These are phyloP conservation scores for Habropoda laboriosa DNA, from an alignment of 1,140 invertebrate genomes.

Conservation along the genomic window DNA sequence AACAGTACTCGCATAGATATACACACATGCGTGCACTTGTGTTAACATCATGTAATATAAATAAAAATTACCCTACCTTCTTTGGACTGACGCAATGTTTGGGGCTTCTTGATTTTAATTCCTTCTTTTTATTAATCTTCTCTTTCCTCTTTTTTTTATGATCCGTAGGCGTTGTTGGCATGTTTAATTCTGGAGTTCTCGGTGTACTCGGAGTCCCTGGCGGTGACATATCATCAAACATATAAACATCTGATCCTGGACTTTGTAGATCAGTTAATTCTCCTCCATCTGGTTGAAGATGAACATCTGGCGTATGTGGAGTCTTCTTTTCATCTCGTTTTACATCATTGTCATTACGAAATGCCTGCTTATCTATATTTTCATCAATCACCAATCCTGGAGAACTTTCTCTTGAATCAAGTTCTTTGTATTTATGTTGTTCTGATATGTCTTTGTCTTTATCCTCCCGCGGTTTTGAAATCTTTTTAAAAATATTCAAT, in stretches of 20 bases:
- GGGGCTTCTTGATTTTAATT: conserved; percentile 81
- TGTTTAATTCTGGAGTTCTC: conserved; percentile 83
- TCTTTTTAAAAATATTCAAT: conserved; percentile 93
- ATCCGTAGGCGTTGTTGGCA: conserved; percentile 68
- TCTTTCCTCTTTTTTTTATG: conserved; percentile 84
- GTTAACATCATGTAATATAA: background rate
- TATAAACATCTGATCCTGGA: conserved; percentile 72
- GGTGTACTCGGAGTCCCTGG: conserved; percentile 83
- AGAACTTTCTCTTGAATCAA: conserved; percentile 77
- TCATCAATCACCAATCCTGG: conserved; percentile 81
- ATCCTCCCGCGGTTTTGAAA: conserved; percentile 85
- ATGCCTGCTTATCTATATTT: conserved; percentile 59
- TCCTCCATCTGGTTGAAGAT: conserved; percentile 72
- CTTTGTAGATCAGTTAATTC: conserved; percentile 69
- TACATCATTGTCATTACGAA: conserved; percentile 62
- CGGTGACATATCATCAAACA: conserved; percentile 83
- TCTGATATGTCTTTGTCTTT: conserved; percentile 85
- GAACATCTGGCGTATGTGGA: conserved; percentile 77
- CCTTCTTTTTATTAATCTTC: conserved; percentile 85
- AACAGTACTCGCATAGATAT: conserved; percentile 7
- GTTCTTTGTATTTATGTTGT: conserved; percentile 81
- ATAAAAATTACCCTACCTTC: conserved; percentile 69
- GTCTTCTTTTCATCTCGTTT: conserved; percentile 76
- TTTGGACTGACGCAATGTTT: conserved; percentile 72
- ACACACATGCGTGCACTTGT: conserved; percentile 16